A percentile compares a stretch with the other conserved stretches of the same genome.
phyloP scores from a whole-genome alignment of 2,888 invertebrate species.

The Hydraecia micacea region DNA sequence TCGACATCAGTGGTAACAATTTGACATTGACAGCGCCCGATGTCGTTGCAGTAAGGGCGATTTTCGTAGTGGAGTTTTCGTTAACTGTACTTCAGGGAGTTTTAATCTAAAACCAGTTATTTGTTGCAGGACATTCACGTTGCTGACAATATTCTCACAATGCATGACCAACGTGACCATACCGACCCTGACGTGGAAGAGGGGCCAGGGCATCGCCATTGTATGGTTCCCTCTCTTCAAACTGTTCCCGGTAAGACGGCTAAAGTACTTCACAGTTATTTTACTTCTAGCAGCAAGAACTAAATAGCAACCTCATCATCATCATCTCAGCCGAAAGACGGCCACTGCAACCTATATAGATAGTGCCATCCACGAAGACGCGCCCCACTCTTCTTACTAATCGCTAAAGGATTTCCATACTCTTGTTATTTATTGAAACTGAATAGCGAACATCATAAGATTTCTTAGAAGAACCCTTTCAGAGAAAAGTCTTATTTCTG shows the following conservation, averaged over 20 bases:
- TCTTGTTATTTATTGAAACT: not conserved
- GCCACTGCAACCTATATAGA: not conserved
- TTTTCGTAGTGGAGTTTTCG: not conserved
- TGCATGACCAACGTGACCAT: conserved; percentile 92
- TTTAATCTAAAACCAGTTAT: not conserved
- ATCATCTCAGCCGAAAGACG: not conserved
- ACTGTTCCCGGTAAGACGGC: conserved; percentile 92
- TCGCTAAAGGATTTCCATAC: no score
- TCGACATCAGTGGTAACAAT: no score
- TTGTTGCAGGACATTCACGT: conserved; percentile 92
- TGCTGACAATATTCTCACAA: conserved; percentile 95
- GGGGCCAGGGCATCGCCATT: conserved; percentile 89
- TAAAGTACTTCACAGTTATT: not conserved
- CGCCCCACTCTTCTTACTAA: no score
- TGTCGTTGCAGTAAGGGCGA: not conserved
- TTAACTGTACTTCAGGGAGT: not conserved
- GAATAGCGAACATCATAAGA: not conserved
- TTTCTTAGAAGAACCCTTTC: conserved; percentile 6
- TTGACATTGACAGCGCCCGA: no score
- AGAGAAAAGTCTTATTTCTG: conserved; percentile 5
- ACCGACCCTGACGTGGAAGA: conserved; percentile 91
- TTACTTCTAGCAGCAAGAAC: not conserved
- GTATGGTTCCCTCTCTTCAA: conserved; percentile 93
- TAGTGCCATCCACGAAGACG: no score
- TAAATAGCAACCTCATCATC: not conserved